These are phyloP conservation scores for Yponomeuta cagnagella DNA, from an alignment of 2,888 invertebrate species.

Conservation along the genomic window DNA sequence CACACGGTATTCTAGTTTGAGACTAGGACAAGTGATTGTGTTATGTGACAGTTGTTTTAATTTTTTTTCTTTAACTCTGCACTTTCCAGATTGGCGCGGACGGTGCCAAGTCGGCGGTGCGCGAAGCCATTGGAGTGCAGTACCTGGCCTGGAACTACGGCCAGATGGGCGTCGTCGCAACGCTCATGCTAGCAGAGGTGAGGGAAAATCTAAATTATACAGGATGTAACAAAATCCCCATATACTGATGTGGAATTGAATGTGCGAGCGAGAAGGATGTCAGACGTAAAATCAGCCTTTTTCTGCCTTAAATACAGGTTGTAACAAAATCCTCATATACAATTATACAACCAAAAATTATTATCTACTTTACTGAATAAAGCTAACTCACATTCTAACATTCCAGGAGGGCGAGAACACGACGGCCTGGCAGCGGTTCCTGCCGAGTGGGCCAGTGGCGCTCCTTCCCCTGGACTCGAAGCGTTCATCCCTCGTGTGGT, in stretches of 20 bases:
- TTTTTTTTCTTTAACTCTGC: not conserved
- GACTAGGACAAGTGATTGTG: no score
- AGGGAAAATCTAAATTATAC: constrained; percentile 18
- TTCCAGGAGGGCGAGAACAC: constrained; percentile 83
- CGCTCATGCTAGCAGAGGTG: constrained; percentile 87
- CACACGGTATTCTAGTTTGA: no score
- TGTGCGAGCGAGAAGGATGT: not conserved
- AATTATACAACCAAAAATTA: no score
- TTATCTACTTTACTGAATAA: no score
- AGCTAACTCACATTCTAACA: not conserved
- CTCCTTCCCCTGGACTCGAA: constrained; percentile 87
- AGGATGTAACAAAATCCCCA: not conserved
- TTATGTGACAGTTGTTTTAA: not conserved
- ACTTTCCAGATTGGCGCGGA: constrained; percentile 89
- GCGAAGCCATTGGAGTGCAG: constrained; percentile 87
- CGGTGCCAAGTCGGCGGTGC: constrained; percentile 91
- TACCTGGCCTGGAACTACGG: constrained; percentile 90
- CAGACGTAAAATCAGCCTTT: not conserved
- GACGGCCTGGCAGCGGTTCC: constrained; percentile 97
- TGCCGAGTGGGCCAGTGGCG: constrained; percentile 94
- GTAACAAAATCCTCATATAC: no score
- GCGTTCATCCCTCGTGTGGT: constrained; percentile 96
- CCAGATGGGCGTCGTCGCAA: constrained; percentile 95
- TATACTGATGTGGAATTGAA: constrained; percentile 8
- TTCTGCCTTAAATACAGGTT: no score